Conservation (phyloP, 1,140 invertebrate species). For the Cardiocondyla obscurior region DNA sequence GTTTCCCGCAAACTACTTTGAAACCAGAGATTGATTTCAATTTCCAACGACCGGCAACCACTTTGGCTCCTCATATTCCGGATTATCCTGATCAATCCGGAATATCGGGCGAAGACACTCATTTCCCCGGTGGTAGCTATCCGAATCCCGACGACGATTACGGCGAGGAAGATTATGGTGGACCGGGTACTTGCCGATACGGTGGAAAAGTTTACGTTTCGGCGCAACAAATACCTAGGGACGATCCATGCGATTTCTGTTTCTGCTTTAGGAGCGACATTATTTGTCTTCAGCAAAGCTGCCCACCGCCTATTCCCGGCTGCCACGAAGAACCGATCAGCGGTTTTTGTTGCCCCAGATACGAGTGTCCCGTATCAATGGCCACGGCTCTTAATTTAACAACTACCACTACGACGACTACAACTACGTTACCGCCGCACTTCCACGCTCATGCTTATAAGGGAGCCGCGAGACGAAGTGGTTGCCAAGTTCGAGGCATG, state of each 20-base stretch:
- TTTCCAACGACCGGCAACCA: conserved; percentile 19
- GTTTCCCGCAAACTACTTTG: conserved; percentile 59
- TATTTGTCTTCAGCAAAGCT: conserved; percentile 97
- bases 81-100: conserved; percentile 76
- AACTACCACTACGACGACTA: conserved; percentile 93
- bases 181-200: conserved; percentile 95
- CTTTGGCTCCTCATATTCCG: conserved; percentile 41
- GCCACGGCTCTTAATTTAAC: conserved; percentile 90
- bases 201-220: conserved; percentile 96
- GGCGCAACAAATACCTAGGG: conserved; percentile 96
- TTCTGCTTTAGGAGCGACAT: conserved; percentile 98
- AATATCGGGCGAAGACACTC: conserved; percentile 71
- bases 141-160: conserved; percentile 85
- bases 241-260: conserved; percentile 97
- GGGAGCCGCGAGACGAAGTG: conserved; percentile 88
- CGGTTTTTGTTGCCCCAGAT: conserved; percentile 97
- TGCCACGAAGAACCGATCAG: conserved; percentile 95
- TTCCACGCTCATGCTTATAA: conserved; percentile 91
- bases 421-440: conserved; percentile 92
- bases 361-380: conserved; percentile 95
- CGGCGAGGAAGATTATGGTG: conserved; percentile 89
- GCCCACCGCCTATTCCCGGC: conserved; percentile 95
- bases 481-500: conserved; percentile 92
- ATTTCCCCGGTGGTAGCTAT: conserved; percentile 78
- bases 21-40: conserved; percentile 61